Evolutionary conservation across 2,888 invertebrate species (phyloP).

Genomic region (Lasioglossum figueresi): DNA sequence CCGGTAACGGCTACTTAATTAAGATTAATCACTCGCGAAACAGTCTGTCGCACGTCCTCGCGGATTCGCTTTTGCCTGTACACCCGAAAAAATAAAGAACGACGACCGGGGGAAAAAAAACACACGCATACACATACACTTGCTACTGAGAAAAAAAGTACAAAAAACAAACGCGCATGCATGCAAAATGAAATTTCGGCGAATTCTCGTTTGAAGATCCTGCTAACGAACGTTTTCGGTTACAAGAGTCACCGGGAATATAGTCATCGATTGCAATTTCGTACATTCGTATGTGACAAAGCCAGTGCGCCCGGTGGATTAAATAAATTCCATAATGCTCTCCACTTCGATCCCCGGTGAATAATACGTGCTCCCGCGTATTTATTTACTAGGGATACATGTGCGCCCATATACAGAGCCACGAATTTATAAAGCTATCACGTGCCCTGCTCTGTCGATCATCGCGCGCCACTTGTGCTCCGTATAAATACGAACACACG

Average conservation of each 20-base stretch:
- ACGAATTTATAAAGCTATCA: slow-evolving; percentile 74
- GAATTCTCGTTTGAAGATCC: slow-evolving; percentile 55
- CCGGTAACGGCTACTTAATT: slow-evolving; percentile 46
- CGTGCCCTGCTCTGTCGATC: slow-evolving; percentile 71
- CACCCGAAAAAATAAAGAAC: not conserved
- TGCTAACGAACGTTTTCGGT: slow-evolving; percentile 67
- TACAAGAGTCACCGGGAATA: slow-evolving; percentile 65
- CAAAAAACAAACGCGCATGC: slow-evolving; percentile 1
- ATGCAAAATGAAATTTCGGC: slow-evolving; percentile 41
- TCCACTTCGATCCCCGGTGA: slow-evolving; percentile 74
- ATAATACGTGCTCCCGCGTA: slow-evolving; percentile 69
- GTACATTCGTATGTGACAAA: slow-evolving; percentile 77
- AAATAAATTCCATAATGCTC: slow-evolving; percentile 81
- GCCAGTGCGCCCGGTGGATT: slow-evolving; percentile 78
- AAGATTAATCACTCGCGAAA: slow-evolving; percentile 39
- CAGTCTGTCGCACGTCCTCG: not conserved
- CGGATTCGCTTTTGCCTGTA: slow-evolving; percentile 4
- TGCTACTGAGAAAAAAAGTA: not conserved
- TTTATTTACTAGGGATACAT: slow-evolving; percentile 68
- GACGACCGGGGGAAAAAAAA: slow-evolving; percentile 10
- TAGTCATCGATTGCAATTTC: slow-evolving; percentile 78
- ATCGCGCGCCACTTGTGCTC: slow-evolving; percentile 62
- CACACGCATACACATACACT: not conserved
- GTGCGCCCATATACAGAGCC: slow-evolving; percentile 42
- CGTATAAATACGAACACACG: slow-evolving; percentile 37